Evolutionary conservation across 2,113 vertebrate species (phyloP).

Genomic region (Leptosomus discolor): DNA sequence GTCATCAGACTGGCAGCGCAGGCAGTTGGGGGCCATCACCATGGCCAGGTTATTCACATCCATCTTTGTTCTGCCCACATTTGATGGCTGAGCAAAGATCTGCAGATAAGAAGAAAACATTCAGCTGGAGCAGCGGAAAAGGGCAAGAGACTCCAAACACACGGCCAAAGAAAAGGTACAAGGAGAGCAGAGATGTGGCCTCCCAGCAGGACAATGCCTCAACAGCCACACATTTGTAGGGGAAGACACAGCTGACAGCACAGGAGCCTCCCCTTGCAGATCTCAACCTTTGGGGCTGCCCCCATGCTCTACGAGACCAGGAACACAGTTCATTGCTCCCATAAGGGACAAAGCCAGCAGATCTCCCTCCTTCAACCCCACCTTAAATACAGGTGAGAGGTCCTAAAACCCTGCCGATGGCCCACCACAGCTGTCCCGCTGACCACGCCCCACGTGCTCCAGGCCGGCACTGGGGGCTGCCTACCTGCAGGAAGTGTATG

Average conservation of each 20-base stretch:
- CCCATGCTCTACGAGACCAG: background rate
- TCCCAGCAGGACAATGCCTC: background rate
- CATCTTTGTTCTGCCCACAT: conserved; percentile 90
- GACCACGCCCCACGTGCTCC: rapidly evolving
- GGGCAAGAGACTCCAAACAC: background rate
- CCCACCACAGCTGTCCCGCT: background rate
- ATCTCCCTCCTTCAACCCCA: background rate
- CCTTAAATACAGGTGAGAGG: background rate
- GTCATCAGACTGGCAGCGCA: conserved; percentile 88
- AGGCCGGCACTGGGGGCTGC: background rate
- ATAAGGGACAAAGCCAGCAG: background rate
- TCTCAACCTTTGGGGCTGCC: background rate
- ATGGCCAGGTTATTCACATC: conserved; percentile 93
- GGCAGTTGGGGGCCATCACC: conserved; percentile 94
- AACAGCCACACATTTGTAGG: rapidly evolving
- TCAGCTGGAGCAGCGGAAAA: background rate
- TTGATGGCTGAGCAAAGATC: conserved; percentile 89
- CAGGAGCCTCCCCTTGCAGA: background rate
- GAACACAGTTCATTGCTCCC: background rate
- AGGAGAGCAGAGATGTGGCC: background rate
- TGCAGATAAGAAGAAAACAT: conserved; percentile 26
- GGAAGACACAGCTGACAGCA: background rate
- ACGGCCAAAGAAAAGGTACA: rapidly evolving
- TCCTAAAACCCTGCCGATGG: background rate
- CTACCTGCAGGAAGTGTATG: conserved; percentile 91